These are phyloP conservation scores for Apodemia mormo DNA, from an alignment of 2,888 invertebrate genomes.

Conservation along the genomic window DNA sequence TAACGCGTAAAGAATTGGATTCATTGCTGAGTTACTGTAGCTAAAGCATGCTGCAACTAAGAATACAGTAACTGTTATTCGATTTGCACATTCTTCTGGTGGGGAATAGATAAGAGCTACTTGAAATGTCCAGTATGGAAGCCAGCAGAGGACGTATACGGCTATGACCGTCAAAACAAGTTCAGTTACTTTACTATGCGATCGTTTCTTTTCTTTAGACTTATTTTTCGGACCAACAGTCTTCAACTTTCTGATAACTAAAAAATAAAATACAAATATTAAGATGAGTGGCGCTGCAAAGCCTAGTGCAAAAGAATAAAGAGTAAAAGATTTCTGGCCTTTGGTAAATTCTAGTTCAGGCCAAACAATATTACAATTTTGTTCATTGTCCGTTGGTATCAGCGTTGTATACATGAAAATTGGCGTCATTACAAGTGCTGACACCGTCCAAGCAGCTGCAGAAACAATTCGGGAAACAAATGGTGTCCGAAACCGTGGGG, in stretches of 20 bases:
- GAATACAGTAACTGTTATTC: conserved; percentile 89
- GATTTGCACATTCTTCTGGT: conserved; percentile 86
- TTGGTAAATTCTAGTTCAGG: conserved; percentile 83
- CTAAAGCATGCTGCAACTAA: conserved; percentile 93
- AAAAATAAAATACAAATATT: conserved; percentile 93
- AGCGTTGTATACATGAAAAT: conserved; percentile 92
- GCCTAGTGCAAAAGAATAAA: conserved; percentile 93
- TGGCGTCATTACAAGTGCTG: conserved; percentile 93
- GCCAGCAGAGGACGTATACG: conserved; percentile 95
- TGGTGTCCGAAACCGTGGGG: conserved; percentile 92
- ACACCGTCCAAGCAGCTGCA: conserved; percentile 91
- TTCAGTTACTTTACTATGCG: conserved; percentile 95
- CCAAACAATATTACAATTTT: conserved; percentile 91
- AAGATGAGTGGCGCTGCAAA: conserved; percentile 93
- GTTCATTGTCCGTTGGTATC: conserved; percentile 81
- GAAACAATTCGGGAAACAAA: conserved; percentile 93
- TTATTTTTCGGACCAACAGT: conserved; percentile 95
- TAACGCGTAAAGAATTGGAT: conserved; percentile 95
- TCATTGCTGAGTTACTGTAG: conserved; percentile 94
- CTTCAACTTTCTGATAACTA: conserved; percentile 92
- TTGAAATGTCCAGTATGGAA: conserved; percentile 96
- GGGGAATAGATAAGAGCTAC: conserved; percentile 90
- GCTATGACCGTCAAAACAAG: conserved; percentile 94
- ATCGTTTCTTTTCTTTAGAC: conserved; percentile 94
- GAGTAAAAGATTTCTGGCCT: conserved; percentile 91